Percentiles rank a stretch among this genome's conserved stretches.
phyloP scores from a whole-genome alignment of 2,888 invertebrate genomes.

The Zele albiditarsus region DNA sequence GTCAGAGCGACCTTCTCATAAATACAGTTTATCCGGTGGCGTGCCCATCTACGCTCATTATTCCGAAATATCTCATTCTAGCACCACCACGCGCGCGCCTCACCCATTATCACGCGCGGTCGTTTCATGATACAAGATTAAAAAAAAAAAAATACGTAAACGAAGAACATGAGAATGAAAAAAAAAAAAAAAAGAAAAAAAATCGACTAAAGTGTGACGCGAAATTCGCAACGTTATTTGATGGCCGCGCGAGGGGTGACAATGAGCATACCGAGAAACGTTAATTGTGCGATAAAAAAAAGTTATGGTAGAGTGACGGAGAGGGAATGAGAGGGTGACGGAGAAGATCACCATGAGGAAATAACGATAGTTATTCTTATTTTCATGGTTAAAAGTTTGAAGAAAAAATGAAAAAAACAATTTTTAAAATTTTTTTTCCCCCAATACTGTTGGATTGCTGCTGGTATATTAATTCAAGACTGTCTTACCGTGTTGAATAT shows the following conservation, averaged over 20 bases:
- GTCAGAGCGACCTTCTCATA: conserved; percentile 63
- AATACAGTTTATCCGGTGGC: conserved; percentile 72
- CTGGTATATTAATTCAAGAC: conserved; percentile 9
- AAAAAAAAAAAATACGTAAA: conserved; percentile 52
- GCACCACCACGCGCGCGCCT: conserved; percentile 41
- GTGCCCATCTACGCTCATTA: conserved; percentile 71
- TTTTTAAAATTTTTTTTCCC: not conserved
- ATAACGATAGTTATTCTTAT: conserved; percentile 56
- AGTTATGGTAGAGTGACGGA: conserved; percentile 65
- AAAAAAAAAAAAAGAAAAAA: conserved; percentile 29
- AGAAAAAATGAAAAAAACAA: not conserved
- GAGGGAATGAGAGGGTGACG: conserved; percentile 55
- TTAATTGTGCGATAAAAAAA: conserved; percentile 72
- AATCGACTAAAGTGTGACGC: not conserved
- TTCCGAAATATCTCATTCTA: conserved; percentile 71
- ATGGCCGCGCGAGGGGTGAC: conserved; percentile 26
- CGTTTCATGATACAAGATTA: conserved; percentile 58
- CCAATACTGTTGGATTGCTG: not conserved
- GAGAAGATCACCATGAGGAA: conserved; percentile 60
- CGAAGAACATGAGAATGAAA: conserved; percentile 13
- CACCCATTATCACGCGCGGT: conserved; percentile 52
- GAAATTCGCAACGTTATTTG: conserved; percentile 17
- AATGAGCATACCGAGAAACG: conserved; percentile 59
- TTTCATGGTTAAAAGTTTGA: not conserved
- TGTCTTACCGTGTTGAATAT: not conserved